Conservation (phyloP, 2,888 invertebrate genomes). For the Sarcophaga variegata region DNA sequence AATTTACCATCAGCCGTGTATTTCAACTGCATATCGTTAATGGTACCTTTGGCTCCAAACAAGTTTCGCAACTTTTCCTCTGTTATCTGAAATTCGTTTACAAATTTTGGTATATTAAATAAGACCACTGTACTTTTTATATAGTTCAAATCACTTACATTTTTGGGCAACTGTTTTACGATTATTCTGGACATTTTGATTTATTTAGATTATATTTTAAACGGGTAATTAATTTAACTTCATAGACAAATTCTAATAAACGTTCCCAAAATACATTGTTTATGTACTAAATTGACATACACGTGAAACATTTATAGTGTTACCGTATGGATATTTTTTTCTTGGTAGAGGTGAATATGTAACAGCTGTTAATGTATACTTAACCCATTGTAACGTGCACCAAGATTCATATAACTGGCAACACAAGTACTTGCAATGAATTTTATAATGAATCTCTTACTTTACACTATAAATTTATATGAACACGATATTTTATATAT, state of each 20-base stretch:
- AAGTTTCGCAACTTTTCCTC: constrained; percentile 88
- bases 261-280: constrained; percentile 59
- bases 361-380: too few species aligned
- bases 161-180: constrained; percentile 94
- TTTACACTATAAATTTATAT: too few species aligned
- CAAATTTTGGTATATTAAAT: not conserved
- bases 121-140: not conserved
- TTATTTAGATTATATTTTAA: constrained; percentile 11
- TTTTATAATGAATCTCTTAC: too few species aligned
- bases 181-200: constrained; percentile 88
- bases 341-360: not conserved
- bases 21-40: constrained; percentile 97
- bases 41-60: constrained; percentile 90
- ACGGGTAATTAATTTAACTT: not conserved
- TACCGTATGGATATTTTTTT: constrained; percentile 8
- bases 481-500: too few species aligned
- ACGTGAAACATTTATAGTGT: constrained; percentile 38
- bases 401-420: too few species aligned
- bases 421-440: too few species aligned
- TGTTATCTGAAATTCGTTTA: constrained; percentile 85
- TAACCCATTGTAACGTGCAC: too few species aligned
- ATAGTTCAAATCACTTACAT: constrained; percentile 83
- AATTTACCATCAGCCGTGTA: constrained; percentile 95
- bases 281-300: constrained; percentile 52
- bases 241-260: not conserved